Evolutionary conservation across 2,797 vertebrate genomes (phyloP), one percentile per base, ranked within the genome.

Genomic region (Rousettus madagascariensis): DNA sequence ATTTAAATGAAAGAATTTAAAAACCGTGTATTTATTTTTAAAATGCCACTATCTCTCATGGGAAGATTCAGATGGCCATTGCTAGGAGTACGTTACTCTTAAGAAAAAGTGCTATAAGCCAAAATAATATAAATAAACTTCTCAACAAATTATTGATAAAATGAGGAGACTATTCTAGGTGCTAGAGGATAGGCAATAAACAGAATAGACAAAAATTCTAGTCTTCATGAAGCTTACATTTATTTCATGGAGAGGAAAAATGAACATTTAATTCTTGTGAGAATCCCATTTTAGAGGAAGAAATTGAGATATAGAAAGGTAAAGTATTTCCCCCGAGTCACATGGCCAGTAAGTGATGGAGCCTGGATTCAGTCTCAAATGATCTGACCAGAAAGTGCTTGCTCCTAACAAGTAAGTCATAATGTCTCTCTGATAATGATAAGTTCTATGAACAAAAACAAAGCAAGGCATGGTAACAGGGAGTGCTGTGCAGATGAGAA

Each of bases 131-230:
- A 92, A 74, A 10, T 87, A 86, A 88, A 49, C 28, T 36, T 86
- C 43, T 75, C 51, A 96, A 53, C 38, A 95, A 95, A 85, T 33
- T 30, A 91, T 65, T 95, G n/a, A 89, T 46, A 79, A 84, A 90
- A 86, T 59, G 57, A 0, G 8, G 38, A 22, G 20, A 30, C 41
- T 30, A 74, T 43, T 84, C 65, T 88, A 87, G 46, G 19, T 59
- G 16, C 12, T 85, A 3, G 6, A 24, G 33, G 78, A 90, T 61
- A 51, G 6, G 7, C 5, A 63, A 74, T 68, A 91, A 90, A 93
- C 43, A 82, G 79, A 95, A 61, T 9, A 72, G 12, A 78, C 20
- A 84, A 85, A 94, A 80, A 80, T 28, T 8, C 26, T 61, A 90
- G 49, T 8, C 24, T 36, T 78, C 26, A 24, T 30, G 36, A 85